Base-by-base conservation (phyloP, 2,888 invertebrate genomes). In the Chrysolina americana region DNA sequence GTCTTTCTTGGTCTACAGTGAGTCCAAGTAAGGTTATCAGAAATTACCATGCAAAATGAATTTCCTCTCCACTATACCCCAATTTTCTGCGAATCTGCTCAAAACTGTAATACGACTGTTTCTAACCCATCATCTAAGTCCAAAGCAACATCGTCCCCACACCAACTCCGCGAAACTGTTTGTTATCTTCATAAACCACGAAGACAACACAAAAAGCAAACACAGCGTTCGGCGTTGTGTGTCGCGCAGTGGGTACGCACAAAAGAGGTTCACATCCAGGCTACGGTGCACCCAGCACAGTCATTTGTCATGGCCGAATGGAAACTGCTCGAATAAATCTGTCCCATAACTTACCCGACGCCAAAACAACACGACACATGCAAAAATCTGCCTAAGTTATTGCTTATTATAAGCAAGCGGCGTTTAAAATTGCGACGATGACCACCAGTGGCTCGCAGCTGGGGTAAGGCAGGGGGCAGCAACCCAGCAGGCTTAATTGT, bases 291-390 rank as follows among this genome's bases (percentile, higher is more conserved):
- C 81, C 80, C 79, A 77, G 79, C 79, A 78, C 69, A 79, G 80
- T 84, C 85, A 85, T 86, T 85, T 85, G 85, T 86, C 85, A 85
- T 84, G 79, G 80, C 62, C 81, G 82, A 83, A 84, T 83, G 84
- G 84, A 84, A 85, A 83, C 82, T 83, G 80, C 82, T 81, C 84
- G 82, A 83, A 87, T 87, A 86, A 86, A 87, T 86, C 85, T 86
- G 86, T 86, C 85, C 82, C 86, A 86, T 87, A 87, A 86, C 82
- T 87, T 87, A 87, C 85, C 73, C 77, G 78, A 85, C 84, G 86
- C 86, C 87, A 87, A 87, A 87, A 87, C 86, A 87, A 87, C 86
- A 85, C 84, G 86, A 86, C 86, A 85, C 82, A 81, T 83, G 83
- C 84, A 86, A 86, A 86, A 86, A 86, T 87, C 83, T 80, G 73